phyloP scores from a whole-genome alignment of 2,888 invertebrate genomes.

The Corythucha ciliata region DNA sequence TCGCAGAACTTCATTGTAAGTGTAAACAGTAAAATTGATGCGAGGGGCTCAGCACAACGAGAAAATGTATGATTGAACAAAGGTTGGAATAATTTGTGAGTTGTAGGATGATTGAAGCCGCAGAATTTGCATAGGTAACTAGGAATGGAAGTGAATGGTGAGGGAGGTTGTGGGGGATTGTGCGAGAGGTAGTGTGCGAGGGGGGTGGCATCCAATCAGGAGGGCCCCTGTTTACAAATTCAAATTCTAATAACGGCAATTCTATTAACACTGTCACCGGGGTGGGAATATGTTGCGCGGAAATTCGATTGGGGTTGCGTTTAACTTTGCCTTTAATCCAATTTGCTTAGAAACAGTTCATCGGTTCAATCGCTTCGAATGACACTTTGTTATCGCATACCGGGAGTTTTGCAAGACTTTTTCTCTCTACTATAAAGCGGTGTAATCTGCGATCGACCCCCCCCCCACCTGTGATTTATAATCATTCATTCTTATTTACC shows the following conservation, averaged over 20 bases:
- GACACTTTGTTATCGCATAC: no score
- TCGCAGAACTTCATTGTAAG: no score
- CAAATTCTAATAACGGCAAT: slow-evolving; percentile 29
- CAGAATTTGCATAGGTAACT: slow-evolving; percentile 30
- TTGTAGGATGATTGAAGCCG: slow-evolving; percentile 25
- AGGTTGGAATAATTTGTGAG: slow-evolving; percentile 22
- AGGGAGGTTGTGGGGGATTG: no score
- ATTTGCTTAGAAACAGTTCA: no score
- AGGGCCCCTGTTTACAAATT: slow-evolving; percentile 28
- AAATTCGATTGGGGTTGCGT: slow-evolving; percentile 24
- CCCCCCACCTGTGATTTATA: no score
- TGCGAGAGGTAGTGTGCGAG: slow-evolving; percentile 1
- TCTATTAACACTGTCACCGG: slow-evolving; percentile 27
- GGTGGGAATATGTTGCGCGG: slow-evolving; percentile 22
- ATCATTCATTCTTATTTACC: no score
- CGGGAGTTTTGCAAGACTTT: no score
- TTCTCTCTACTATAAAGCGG: no score
- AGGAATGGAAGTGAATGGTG: no score
- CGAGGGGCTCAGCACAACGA: neutral
- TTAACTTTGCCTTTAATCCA: slow-evolving; percentile 21
- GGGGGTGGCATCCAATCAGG: slow-evolving; percentile 26
- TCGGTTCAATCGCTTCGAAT: no score
- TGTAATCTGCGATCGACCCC: no score
- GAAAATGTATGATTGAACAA: slow-evolving; percentile 23
- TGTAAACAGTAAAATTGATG: no score